Conservation (phyloP, 2,888 invertebrate species). For the Lymantria dispar region DNA sequence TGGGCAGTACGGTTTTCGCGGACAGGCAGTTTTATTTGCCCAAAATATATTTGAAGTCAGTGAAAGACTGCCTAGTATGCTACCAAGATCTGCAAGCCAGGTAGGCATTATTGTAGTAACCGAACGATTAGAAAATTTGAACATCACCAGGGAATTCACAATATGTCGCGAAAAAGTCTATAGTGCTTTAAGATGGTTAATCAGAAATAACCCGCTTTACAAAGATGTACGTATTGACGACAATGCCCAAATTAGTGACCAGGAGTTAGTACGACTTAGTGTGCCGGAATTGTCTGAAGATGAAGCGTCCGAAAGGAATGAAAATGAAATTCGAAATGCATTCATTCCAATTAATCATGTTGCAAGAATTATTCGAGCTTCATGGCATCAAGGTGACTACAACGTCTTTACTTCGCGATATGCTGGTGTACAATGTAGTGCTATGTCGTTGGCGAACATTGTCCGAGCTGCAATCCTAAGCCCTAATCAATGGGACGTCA, state of each 20-base stretch:
- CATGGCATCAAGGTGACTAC: constrained; percentile 33
- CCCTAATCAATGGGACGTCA: neutral
- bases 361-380: constrained; percentile 29
- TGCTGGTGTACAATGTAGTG: constrained; percentile 32
- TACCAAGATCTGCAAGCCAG: constrained; percentile 7
- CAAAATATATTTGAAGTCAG: constrained; percentile 7
- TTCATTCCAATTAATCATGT: neutral
- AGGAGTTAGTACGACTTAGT: no score
- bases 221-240: constrained; percentile 1
- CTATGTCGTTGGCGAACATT: constrained; percentile 28
- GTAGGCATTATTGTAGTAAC: constrained; percentile 6
- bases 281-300: no score
- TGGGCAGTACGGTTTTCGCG: constrained; percentile 26
- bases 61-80: constrained; percentile 8
- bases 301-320: no score
- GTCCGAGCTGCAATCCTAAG: constrained; percentile 14
- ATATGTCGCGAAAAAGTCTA: constrained; percentile 6
- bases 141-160: constrained; percentile 5
- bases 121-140: constrained; percentile 8
- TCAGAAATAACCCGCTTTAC: constrained; percentile 6
- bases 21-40: constrained; percentile 13
- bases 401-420: constrained; percentile 23
- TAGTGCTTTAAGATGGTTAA: constrained; percentile 5
- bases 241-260: neutral
- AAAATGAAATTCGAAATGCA: neutral